Evolutionary conservation across 1,140 invertebrate species (phyloP).

Genomic region (Bradynema listronoti): DNA sequence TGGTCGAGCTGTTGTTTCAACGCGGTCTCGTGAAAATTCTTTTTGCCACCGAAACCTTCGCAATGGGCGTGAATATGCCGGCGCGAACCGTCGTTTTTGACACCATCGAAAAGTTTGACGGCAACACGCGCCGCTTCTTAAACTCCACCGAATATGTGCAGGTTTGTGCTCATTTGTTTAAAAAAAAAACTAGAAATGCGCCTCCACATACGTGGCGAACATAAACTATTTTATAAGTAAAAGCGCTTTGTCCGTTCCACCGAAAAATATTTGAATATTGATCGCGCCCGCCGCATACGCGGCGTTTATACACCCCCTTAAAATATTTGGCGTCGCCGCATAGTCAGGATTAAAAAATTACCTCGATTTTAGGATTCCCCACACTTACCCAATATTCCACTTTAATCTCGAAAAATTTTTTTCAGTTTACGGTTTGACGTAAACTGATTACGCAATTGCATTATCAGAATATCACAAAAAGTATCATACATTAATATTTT

Average conservation of each 20-base stretch:
- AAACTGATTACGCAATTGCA: too few species aligned
- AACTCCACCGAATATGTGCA: slow-evolving; percentile 67
- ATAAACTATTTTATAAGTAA: too few species aligned
- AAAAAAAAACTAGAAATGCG: neutral
- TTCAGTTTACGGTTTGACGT: too few species aligned
- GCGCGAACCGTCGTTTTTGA: slow-evolving; percentile 92
- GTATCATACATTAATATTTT: neutral
- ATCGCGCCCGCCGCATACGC: too few species aligned
- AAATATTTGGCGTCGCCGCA: too few species aligned
- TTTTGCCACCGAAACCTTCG: slow-evolving; percentile 97
- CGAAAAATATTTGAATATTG: too few species aligned
- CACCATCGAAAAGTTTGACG: slow-evolving; percentile 82
- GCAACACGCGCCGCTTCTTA: slow-evolving; percentile 69
- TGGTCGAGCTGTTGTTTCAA: slow-evolving; percentile 93
- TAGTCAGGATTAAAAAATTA: too few species aligned
- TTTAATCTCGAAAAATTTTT: too few species aligned
- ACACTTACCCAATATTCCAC: too few species aligned
- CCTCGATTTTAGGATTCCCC: neutral
- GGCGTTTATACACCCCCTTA: too few species aligned
- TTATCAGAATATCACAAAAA: neutral
- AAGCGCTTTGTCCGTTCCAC: too few species aligned
- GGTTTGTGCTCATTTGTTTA: slow-evolving; percentile 12
- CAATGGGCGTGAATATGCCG: slow-evolving; percentile 94
- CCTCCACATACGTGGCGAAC: too few species aligned
- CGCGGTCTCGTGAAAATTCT: slow-evolving; percentile 78